Conservation (phyloP, 35 echinoderm and acorn worm species). For the Amphiura filiformis region DNA sequence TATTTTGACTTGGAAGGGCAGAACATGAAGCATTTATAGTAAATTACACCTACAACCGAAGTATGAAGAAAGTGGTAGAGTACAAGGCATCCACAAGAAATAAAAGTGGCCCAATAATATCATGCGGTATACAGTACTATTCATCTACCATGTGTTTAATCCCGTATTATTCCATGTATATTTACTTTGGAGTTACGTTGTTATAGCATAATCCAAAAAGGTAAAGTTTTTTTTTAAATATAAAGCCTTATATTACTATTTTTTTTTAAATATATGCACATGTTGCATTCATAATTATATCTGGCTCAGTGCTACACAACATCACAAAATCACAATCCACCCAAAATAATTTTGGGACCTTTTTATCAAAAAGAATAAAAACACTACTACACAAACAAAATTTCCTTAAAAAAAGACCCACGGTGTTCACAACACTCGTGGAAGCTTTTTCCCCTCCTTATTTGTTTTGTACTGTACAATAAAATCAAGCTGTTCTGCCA, state of each 20-base stretch:
- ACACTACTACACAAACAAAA: background rate
- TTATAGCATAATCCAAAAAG: background rate
- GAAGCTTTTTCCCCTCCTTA: too few species aligned
- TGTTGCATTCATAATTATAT: too few species aligned
- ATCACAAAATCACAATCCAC: too few species aligned
- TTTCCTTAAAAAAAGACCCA: background rate
- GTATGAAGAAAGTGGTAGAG: background rate
- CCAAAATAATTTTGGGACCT: too few species aligned
- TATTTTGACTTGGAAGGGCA: background rate
- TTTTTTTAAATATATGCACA: background rate
- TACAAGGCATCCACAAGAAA: background rate
- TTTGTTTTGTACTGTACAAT: background rate
- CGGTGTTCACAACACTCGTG: background rate
- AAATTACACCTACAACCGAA: background rate
- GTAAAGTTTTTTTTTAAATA: too few species aligned
- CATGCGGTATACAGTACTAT: background rate
- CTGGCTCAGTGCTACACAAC: too few species aligned
- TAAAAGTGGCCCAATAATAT: background rate
- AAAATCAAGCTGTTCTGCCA: background rate
- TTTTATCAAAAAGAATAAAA: conserved; percentile 12
- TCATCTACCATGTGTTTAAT: background rate
- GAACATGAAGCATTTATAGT: background rate
- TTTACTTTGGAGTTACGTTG: background rate
- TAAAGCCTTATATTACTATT: too few species aligned
- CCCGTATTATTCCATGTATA: background rate